Evolutionary conservation across 1,140 invertebrate species (phyloP), one percentile per base, ranked within the genome.

Genomic region (Arctopsyche grandis): DNA sequence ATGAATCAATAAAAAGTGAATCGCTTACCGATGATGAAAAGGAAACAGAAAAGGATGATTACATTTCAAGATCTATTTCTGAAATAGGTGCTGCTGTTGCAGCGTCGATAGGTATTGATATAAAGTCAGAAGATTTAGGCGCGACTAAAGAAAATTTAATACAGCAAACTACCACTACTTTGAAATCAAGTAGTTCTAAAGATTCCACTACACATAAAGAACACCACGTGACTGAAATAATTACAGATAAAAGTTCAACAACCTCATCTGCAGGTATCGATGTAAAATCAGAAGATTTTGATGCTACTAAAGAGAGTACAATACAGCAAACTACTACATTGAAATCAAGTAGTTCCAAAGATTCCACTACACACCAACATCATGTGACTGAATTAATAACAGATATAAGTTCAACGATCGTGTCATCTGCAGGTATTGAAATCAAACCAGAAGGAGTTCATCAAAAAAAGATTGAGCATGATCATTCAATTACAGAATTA

Each of bases 191-290:
- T 5, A 38, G 29, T 38, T 26, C 14, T n/a, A 19, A 19, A 22
- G 63, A 22, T 4, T 69, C 1, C 4, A 69, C 5, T 69, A 5
- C 22, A 69, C 14, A 26, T 16, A 1, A 22, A 12, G 71, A 75
- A 19, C 46, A 46, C 21, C n/a, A 21, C 19, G 26, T 73, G 38
- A 58, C 43, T 19, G 80, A n/a, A n/a, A n/a, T n/a, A n/a, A n/a
- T n/a, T n/a, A n/a, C n/a, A n/a, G n/a, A n/a, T n/a, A n/a, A n/a
- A n/a, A n/a, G n/a, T n/a, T n/a, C n/a, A n/a, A n/a, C n/a, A n/a
- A n/a, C n/a, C n/a, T n/a, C 81, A 52, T 71, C 74, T 0, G 77
- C 77, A 9, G 79, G 77, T 19, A 78, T 78, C n/a, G 26, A 78
- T 46, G 1, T 78, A 5, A 70, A 78, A 73, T 46, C 77, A 16